Evolutionary conservation across 2,797 vertebrate species (phyloP), one percentile per base, ranked within the genome.

Genomic region (Discoglossus pictus): DNA sequence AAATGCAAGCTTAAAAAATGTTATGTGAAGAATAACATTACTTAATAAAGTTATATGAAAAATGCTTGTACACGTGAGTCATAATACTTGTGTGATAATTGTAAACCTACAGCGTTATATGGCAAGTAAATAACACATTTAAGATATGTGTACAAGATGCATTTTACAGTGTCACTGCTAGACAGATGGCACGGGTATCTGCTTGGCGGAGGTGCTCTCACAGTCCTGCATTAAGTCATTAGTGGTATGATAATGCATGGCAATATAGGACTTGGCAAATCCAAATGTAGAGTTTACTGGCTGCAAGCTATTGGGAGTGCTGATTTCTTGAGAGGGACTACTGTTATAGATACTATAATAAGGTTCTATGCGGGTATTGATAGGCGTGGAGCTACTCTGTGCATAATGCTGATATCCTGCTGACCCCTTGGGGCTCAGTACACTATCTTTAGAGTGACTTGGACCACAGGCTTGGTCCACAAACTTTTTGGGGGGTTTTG

Each of bases 341-440:
- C 93, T 97, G 85, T 94, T 97, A 60, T 98, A 99, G 73, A 99
- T 93, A 63, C 96, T 98, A 79, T 97, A 98, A 78, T 97, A 97
- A 27, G 97, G 95, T 74, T 99, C 97, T 0, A 98, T 92, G 9
- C 96, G 93, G 1, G 94, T 98, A 88, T 98, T 94, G 85, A 98
- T 87, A 2, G 97, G 95, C 0, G 94, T 97, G 0, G 97, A 99
- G 77, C 92, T 96, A 74, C 95, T 97, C 4, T 92, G 93, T 1
- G 89, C 92, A 0, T 84, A 88, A 62, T 88, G 92, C 50, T 93
- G 94, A 16, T 88, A 90, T 6, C 82, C 90, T 0, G 75, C 85
- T 0, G 92, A 91, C 8, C 66, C 77, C 72, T 83, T 90, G 2
- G 94, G 94, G 61, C 94, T 98, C 2, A 85, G 89, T n/a, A 83